Evolutionary conservation across 2,797 vertebrate genomes (phyloP).

Genomic region (Gallinago solitaria): DNA sequence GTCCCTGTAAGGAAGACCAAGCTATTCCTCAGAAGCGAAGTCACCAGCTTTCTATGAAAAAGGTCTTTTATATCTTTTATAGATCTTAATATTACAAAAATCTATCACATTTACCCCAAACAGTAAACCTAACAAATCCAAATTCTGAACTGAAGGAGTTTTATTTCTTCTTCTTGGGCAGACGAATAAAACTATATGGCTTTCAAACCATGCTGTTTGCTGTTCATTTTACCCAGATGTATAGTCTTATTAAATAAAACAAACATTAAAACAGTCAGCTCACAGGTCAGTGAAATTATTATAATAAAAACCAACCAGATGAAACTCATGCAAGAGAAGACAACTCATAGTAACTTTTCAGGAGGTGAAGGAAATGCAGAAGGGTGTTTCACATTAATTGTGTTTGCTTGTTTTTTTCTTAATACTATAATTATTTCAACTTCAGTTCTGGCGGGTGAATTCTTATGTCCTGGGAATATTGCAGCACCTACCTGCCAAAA

Average conservation of each 20-base stretch:
- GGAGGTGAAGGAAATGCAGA: not conserved
- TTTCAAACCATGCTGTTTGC: not conserved
- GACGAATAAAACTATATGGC: not conserved
- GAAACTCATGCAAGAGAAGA: not conserved
- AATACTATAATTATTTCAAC: not conserved
- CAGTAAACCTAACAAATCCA: not conserved
- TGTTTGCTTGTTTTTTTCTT: rapidly evolving
- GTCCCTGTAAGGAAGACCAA: not conserved
- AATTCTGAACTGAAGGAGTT: not conserved
- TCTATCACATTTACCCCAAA: not conserved
- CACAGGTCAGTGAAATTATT: not conserved
- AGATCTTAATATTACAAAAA: not conserved
- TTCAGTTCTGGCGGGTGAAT: not conserved
- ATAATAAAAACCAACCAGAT: not conserved
- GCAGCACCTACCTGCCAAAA: not conserved
- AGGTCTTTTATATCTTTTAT: not conserved
- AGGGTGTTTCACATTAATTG: not conserved
- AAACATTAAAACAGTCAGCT: not conserved
- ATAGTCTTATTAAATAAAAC: not conserved
- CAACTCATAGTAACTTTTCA: not conserved
- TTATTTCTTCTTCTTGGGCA: not conserved
- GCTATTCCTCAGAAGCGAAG: not conserved
- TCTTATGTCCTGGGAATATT: not conserved
- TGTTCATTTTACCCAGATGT: not conserved
- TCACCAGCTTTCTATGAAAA: not conserved